Conservation (phyloP, 2,797 vertebrate species). For the Orestias chungarensis region DNA sequence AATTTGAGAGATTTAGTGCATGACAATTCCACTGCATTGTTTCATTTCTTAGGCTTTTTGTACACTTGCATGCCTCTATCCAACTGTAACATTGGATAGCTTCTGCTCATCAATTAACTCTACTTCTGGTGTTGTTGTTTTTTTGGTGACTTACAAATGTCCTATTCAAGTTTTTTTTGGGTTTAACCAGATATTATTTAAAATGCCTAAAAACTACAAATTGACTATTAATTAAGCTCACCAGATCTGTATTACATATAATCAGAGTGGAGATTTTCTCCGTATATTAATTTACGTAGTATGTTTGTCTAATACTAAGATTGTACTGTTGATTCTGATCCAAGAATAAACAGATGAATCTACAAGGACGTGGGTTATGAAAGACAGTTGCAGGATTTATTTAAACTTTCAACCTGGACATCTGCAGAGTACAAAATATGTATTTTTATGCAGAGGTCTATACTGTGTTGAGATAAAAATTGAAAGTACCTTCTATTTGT, state of each 20-base stretch:
- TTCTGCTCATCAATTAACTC: slow-evolving; percentile 7
- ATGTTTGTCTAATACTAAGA: not conserved
- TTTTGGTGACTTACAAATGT: not conserved
- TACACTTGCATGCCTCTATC: slow-evolving; percentile 66
- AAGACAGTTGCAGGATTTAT: not conserved
- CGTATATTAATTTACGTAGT: not conserved
- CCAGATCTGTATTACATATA: too few species aligned
- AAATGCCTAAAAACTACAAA: not conserved
- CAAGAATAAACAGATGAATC: not conserved
- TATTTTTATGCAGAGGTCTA: not conserved
- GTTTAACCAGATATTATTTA: not conserved
- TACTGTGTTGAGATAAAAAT: not conserved
- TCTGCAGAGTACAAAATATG: too few species aligned
- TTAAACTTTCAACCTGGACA: not conserved
- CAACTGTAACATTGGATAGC: slow-evolving; percentile 49
- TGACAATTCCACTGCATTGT: slow-evolving; percentile 59
- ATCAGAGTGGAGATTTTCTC: too few species aligned
- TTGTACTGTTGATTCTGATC: not conserved
- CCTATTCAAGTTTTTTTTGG: not conserved
- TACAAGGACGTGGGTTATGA: not conserved
- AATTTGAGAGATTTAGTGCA: slow-evolving; percentile 63
- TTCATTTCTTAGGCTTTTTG: slow-evolving; percentile 53
- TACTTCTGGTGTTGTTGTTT: not conserved
- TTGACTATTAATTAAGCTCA: not conserved
- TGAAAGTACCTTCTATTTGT: not conserved